These are phyloP conservation scores for Acrocyrtus sp. DNA, from an alignment of 2,888 invertebrate species.

Conservation along the genomic window DNA sequence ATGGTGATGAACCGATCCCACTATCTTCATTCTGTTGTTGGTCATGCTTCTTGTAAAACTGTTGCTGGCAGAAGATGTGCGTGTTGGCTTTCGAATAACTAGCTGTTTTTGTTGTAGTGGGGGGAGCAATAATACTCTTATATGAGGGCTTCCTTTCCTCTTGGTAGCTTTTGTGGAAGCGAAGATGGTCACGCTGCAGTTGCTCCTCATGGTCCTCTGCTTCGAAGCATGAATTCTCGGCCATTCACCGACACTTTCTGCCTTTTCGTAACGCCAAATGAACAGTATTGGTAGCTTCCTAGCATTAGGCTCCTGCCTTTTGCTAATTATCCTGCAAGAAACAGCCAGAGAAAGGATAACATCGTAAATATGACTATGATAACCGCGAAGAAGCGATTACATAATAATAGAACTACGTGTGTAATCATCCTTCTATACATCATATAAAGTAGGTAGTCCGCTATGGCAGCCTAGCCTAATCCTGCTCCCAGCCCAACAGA, in stretches of 20 bases:
- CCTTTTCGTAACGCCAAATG: slow-evolving; percentile 44
- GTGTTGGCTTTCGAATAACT: slow-evolving; percentile 6
- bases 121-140: slow-evolving; percentile 8
- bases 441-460: too few relatives aligned
- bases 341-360: slow-evolving; percentile 7
- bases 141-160: slow-evolving; percentile 19
- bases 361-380: slow-evolving; percentile 16
- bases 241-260: slow-evolving; percentile 58
- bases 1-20: slow-evolving; percentile 39
- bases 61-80: slow-evolving; percentile 18
- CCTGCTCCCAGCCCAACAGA: too few relatives aligned
- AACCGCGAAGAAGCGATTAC: background rate
- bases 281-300: slow-evolving; percentile 35
- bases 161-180: slow-evolving; percentile 36
- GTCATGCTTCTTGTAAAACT: slow-evolving; percentile 31
- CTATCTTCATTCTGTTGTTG: slow-evolving; percentile 41
- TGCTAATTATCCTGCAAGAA: slow-evolving; percentile 45
- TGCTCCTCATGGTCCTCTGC: slow-evolving; percentile 60
- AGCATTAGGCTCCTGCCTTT: slow-evolving; percentile 28
- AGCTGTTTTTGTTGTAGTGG: slow-evolving; percentile 18
- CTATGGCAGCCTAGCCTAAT: too few relatives aligned
- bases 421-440: slow-evolving; percentile 6
- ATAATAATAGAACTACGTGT: slow-evolving; percentile 41
- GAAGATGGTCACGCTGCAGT: slow-evolving; percentile 54
- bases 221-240: slow-evolving; percentile 58